Percentiles rank a stretch among this genome's conserved stretches.
phyloP scores from a whole-genome alignment of 1,140 invertebrate species.

The Drosophila varians region DNA sequence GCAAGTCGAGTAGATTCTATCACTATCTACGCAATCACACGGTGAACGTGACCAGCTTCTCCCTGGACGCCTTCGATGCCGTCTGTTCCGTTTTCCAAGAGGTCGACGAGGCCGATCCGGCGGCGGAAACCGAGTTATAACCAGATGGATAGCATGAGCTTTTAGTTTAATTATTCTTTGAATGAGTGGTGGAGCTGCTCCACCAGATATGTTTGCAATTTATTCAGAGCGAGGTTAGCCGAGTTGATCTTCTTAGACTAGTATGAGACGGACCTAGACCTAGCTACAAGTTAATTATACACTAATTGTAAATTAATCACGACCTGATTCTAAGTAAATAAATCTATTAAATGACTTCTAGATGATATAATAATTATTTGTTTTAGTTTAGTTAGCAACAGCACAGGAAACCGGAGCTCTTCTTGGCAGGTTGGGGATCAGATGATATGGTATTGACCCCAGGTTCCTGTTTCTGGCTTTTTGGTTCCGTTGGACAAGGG shows the following conservation, averaged over 20 bases:
- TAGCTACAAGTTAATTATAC: slow-evolving; percentile 36
- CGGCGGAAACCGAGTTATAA: slow-evolving; percentile 4
- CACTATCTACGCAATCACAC: slow-evolving; percentile 85
- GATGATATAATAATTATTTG: neutral
- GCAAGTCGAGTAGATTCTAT: slow-evolving; percentile 85
- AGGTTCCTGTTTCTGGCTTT: neutral
- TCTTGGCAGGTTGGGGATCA: slow-evolving; percentile 15
- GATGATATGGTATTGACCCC: neutral
- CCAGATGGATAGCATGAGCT: neutral
- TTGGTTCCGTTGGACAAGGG: slow-evolving; percentile 10
- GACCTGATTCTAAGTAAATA: slow-evolving; percentile 50
- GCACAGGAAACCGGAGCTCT: slow-evolving; percentile 40
- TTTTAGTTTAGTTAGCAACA: slow-evolving; percentile 19
- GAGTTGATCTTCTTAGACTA: slow-evolving; percentile 67
- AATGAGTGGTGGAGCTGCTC: slow-evolving; percentile 24
- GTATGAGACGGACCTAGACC: slow-evolving; percentile 22
- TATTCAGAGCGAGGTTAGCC: slow-evolving; percentile 56
- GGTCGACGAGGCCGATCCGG: neutral
- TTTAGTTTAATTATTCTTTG: slow-evolving; percentile 19
- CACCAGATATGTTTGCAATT: slow-evolving; percentile 36
- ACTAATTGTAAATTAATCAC: slow-evolving; percentile 34
- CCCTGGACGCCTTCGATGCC: slow-evolving; percentile 57
- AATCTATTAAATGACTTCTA: slow-evolving; percentile 41
- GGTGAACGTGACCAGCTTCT: slow-evolving; percentile 53
- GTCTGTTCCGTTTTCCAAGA: slow-evolving; percentile 58